phyloP scores from a whole-genome alignment of 2,797 vertebrate genomes.

The Myoxocephalus aenaeus region DNA sequence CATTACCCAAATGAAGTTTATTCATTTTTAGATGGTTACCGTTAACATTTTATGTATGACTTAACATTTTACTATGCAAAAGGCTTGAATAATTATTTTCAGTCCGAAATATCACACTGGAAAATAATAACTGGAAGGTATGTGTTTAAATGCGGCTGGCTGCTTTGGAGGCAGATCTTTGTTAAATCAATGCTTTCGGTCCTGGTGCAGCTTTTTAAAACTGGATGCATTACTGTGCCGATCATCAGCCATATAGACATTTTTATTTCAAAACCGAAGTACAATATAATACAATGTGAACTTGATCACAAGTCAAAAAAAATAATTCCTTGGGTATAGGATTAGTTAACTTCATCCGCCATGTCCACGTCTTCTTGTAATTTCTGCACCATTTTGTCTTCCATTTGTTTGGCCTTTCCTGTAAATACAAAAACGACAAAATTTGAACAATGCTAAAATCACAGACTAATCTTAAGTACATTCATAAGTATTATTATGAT shows the following conservation, averaged over 20 bases:
- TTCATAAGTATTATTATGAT: background rate
- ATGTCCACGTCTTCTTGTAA: conserved; percentile 93
- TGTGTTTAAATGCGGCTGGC: background rate
- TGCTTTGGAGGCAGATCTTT: background rate
- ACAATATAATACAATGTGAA: conserved; percentile 33
- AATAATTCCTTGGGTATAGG: background rate
- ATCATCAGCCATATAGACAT: conserved; percentile 16
- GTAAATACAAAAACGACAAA: conserved; percentile 21
- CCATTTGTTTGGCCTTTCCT: conserved; percentile 93
- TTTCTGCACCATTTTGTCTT: conserved; percentile 97
- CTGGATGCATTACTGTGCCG: conserved; percentile 11
- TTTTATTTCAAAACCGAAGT: conserved; percentile 36
- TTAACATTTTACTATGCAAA: conserved; percentile 12
- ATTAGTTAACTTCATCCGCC: conserved; percentile 81
- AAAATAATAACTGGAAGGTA: background rate
- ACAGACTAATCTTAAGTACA: background rate
- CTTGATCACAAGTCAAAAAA: conserved; percentile 11
- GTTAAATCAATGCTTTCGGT: conserved; percentile 5
- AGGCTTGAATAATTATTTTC: conserved; percentile 13
- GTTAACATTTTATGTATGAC: conserved; percentile 19
- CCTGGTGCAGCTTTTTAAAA: conserved; percentile 7
- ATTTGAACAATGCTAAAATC: background rate
- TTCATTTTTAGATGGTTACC: background rate
- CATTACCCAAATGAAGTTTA: background rate
- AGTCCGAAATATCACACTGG: background rate